Base-by-base conservation (phyloP, 2,888 invertebrate species). In the Theodoxus fluviatilis region DNA sequence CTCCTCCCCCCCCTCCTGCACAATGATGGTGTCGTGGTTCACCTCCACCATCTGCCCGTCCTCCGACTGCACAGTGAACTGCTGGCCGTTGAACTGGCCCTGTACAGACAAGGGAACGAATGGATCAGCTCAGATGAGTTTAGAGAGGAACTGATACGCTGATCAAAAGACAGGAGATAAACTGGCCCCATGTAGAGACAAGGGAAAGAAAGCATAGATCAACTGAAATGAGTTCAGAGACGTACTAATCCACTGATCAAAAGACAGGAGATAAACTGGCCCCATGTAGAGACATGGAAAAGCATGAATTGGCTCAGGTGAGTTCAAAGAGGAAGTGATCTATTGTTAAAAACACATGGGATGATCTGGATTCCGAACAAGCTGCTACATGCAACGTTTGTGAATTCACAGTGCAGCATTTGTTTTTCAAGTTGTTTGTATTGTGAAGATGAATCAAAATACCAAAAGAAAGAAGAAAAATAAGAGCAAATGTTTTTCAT, bases 1-100 rank as follows among this genome's bases (percentile, higher is more conserved):
- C 70, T 82, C 77, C 68, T 80, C 78, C 15, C 81, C 83, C 52
- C 83, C 80, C 70, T 84, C 80, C 70, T 83, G 84, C 15, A 84
- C 80, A 47, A 83, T 82, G 68, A 85, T 82, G 33, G 83, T 84
- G 47, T 82, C 84, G 18, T 82, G 83, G 49, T 82, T 78, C 12
- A 83, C 76, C 2, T 79, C 76, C 25, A 82, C 68, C 49, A 79
- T 78, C 68, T 81, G 77, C 1, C 81, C 82, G 67, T 80, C 78
- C 55, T 81, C 80, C 25, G 78, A 75, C 72, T 80, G 76, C 35
- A 81, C 78, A 9, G 79, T 76, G 47, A 80, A 74, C 69, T 76
- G 73, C 28, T 71, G 69, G 12, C 75, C 71, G n/a, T 69, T 71
- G 61, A 76, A 74, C 7, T 73, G 76, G 55, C 78, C 78, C 74